Evolutionary conservation across 2,797 vertebrate genomes (phyloP).

Genomic region (Picus viridis): DNA sequence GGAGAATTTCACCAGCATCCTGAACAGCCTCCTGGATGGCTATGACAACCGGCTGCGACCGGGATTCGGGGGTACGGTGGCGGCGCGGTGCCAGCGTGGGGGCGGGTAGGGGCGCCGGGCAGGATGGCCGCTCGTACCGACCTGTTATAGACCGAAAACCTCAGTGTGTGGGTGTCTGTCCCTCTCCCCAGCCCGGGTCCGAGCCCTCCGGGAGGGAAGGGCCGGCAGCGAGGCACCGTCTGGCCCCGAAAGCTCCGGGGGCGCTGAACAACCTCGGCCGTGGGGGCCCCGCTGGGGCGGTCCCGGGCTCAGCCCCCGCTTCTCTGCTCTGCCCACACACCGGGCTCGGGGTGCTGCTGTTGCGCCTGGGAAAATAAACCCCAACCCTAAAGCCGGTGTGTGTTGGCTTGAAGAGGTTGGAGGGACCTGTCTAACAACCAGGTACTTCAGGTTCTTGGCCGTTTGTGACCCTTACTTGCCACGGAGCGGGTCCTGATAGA

Average conservation of each 20-base stretch:
- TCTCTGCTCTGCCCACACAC: background rate
- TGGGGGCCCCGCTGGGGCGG: background rate
- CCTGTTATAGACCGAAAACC: background rate
- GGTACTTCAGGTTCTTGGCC: background rate
- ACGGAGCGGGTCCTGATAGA: background rate
- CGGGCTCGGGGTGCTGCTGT: background rate
- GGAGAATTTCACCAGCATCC: slow-evolving; percentile 97
- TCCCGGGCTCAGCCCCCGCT: slow-evolving; percentile 25
- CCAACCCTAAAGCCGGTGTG: background rate
- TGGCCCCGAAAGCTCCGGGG: background rate
- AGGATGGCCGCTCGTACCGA: background rate
- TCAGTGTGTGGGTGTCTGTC: too few relatives aligned
- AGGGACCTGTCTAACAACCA: background rate
- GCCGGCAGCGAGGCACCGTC: background rate
- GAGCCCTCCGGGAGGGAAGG: background rate
- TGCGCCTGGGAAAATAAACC: background rate
- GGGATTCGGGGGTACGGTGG: slow-evolving; percentile 92
- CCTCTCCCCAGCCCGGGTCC: background rate
- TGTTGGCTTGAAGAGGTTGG: background rate
- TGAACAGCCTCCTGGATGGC: slow-evolving; percentile 96
- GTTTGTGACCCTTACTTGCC: background rate
- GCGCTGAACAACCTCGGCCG: background rate
- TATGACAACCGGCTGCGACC: slow-evolving; percentile 98
- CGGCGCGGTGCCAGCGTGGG: background rate
- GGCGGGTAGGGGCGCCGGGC: slow-evolving; percentile 4